Evolutionary conservation across 2,113 vertebrate genomes (phyloP).

Genomic region (Neodon shergylaensis): DNA sequence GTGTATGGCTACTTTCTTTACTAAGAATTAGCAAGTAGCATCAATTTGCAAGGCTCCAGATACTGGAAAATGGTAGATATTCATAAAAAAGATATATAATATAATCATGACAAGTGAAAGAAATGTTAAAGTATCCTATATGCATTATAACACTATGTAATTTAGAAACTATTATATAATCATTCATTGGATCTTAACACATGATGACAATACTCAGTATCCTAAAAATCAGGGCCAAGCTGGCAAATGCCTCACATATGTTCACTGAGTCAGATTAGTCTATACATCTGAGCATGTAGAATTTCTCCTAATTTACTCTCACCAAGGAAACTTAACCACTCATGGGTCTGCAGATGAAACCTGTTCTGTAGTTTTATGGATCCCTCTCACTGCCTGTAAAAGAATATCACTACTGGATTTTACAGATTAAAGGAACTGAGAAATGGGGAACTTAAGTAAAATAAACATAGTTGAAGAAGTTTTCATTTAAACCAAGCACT

Average conservation of each 20-base stretch:
- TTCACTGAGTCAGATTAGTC: neutral
- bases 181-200: neutral
- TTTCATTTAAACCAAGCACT: neutral
- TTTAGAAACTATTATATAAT: constrained; percentile 5
- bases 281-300: neutral
- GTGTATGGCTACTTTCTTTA: constrained; percentile 3
- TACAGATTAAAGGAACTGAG: neutral
- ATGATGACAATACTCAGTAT: neutral
- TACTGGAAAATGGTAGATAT: constrained; percentile 43
- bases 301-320: neutral
- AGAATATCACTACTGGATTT: neutral
- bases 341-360: neutral
- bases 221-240: neutral
- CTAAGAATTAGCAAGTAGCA: neutral
- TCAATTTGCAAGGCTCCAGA: constrained; percentile 47
- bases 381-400: neutral
- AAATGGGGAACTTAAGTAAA: neutral
- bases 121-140: constrained; percentile 6
- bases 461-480: neutral
- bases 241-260: neutral
- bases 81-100: neutral
- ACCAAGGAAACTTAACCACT: neutral
- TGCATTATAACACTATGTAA: neutral
- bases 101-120: neutral
- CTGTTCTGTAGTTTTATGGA: neutral